Percentiles rank a stretch among this genome's conserved stretches.
phyloP scores from a whole-genome alignment of 2,888 invertebrate genomes.

The Dolomedes plantarius region DNA sequence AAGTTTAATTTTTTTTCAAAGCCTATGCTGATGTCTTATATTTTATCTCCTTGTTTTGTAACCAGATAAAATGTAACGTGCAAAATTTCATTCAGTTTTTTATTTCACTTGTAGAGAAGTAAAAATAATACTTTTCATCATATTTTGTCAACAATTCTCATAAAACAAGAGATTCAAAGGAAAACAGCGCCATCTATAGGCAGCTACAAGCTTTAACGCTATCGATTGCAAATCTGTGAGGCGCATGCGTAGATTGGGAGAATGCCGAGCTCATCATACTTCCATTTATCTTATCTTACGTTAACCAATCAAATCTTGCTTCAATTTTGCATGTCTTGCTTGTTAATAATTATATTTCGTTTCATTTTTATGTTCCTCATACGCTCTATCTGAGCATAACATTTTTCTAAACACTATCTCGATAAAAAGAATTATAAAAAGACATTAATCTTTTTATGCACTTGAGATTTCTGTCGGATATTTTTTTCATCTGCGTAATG shows the following conservation, averaged over 20 bases:
- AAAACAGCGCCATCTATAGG: constrained; percentile 47
- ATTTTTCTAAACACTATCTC: constrained; percentile 58
- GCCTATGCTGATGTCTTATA: too few relatives aligned
- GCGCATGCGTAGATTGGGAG: constrained; percentile 43
- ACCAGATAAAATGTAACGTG: too few relatives aligned
- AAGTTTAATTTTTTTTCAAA: too few relatives aligned
- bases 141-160: too few relatives aligned
- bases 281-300: constrained; percentile 62
- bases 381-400: constrained; percentile 48
- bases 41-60: too few relatives aligned
- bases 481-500: neutral
- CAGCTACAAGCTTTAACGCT: neutral
- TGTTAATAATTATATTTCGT: constrained; percentile 68
- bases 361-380: constrained; percentile 64
- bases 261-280: constrained; percentile 50
- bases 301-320: constrained; percentile 65
- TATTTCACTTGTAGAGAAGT: too few relatives aligned
- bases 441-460: constrained; percentile 62
- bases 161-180: too few relatives aligned
- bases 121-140: too few relatives aligned
- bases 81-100: too few relatives aligned
- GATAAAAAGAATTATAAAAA: constrained; percentile 63
- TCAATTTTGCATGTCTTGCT: constrained; percentile 67
- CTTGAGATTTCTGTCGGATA: constrained; percentile 4
- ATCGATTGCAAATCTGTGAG: constrained; percentile 27